Base-by-base conservation (phyloP, 2,797 vertebrate species). In the Cuniculus paca region DNA sequence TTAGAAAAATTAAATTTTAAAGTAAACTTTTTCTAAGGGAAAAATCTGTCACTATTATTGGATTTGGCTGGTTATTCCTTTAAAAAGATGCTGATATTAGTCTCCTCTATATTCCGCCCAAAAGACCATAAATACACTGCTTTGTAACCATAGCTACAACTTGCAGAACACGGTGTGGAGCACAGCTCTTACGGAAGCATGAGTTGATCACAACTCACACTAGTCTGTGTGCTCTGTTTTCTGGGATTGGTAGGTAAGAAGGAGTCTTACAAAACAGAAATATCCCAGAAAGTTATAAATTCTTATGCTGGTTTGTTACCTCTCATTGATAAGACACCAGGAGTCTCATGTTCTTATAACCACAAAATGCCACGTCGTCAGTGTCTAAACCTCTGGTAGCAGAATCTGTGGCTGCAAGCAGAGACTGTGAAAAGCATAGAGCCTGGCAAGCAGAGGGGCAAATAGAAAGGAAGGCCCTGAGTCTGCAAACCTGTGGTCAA, bases 101-200 rank as follows among this genome's bases (percentile, higher is more conserved):
- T 87, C 54, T 79, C 68, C 87, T 78, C 11, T 70, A 80, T 11
- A 82, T 63, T 75, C 63, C 36, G 56, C 83, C 87, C 83, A 63
- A n/a, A 36, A 87, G 84, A 80, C 74, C 39, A 31, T 63, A 63
- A 63, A 24, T 54, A 86, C 12, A 34, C 74, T 50, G 39, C 84
- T 74, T 91, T 92, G 77, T 86, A 93, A 81, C 93, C 84, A 94
- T 72, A 48, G 90, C 87, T 93, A 94, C 89, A 54, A 19, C 52
- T 77, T 79, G 45, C 34, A 70, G 74, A 91, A 83, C 39, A 78
- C n/a, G 60, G 79, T 50, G 80, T 0, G 42, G 45, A 12, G 0
- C 50, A 26, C 17, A 31, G 63, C 85, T 97, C 52, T 56, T 93
- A 79, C 45, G 54, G 34, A 90, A n/a, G 80, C 31, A 90, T 95